Evolutionary conservation across 2,888 invertebrate genomes (phyloP).

Genomic region (Sepioteuthis lessoniana): DNA sequence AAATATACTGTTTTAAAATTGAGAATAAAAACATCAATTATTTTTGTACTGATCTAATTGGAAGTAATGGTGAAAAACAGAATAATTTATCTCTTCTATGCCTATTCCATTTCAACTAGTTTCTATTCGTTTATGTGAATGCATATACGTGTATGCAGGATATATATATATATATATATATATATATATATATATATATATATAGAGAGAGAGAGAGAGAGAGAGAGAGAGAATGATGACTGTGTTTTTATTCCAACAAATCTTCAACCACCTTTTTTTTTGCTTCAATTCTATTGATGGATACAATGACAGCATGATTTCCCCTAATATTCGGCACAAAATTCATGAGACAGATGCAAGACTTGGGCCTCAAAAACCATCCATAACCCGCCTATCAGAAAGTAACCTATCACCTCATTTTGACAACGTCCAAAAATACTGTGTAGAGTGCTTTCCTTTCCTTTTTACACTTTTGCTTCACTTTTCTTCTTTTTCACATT

Average conservation of each 20-base stretch:
- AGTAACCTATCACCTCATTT: not conserved
- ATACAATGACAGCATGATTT: not conserved
- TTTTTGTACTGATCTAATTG: too few species aligned
- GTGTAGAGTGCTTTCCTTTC: not conserved
- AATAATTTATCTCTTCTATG: not conserved
- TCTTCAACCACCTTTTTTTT: not conserved
- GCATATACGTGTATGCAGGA: not conserved
- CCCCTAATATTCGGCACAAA: not conserved
- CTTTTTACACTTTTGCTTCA: not conserved
- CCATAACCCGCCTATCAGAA: not conserved
- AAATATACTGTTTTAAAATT: too few species aligned
- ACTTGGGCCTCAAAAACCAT: constrained; percentile 17
- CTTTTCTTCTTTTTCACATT: not conserved
- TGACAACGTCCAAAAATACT: constrained; percentile 33
- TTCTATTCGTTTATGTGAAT: not conserved
- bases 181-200: not conserved
- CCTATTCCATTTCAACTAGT: not conserved
- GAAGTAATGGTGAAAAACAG: not conserved
- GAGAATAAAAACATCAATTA: too few species aligned
- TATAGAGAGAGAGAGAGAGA: not conserved
- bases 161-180: not conserved
- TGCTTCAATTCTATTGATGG: not conserved
- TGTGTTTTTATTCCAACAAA: not conserved
- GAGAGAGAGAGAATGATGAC: not conserved
- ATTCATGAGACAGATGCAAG: constrained; percentile 20